Evolutionary conservation across 2,113 vertebrate species (phyloP), one percentile per base, ranked within the genome.

Genomic region (Anoplopoma fimbria): DNA sequence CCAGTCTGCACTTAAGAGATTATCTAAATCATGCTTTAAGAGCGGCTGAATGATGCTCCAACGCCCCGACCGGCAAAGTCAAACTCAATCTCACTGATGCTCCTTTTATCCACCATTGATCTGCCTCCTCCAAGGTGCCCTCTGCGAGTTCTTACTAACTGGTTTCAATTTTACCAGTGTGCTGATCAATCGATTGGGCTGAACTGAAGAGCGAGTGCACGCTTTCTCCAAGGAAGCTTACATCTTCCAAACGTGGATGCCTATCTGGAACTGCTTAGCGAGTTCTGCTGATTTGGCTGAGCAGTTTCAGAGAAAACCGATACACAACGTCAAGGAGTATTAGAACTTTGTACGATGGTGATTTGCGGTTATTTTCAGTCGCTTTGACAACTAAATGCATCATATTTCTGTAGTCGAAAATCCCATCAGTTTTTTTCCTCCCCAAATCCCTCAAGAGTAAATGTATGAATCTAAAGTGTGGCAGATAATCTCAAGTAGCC

Each of bases 41-140:
- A 67, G 0, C 57, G 60, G 78, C 67, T 40, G 61, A 69, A 64
- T 40, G 57, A 29, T 51, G 65, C 27, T 45, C 75, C 40, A 69
- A 68, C 13, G 71, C 31, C 38, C 79, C 19, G 67, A 77, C 0
- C 74, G 51, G 69, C 47, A 2, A 29, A 23, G 68, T 82, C 83
- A 75, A 82, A 77, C 33, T 62, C 71, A 71, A 34, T 72, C 75
- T 82, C 36, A 51, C 55, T 2, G 13, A 85, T 64, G 64, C 1
- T 40, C 79, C 69, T 86, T 81, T 86, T 64, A 87, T 84, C 88
- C 81, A 64, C 63, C 74, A 88, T 76, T 85, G 85, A 88, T 90
- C 71, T 81, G 8, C 29, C 60, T 86, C 76, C 77, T 74, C 81
- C 88, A 77, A 86, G 89, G 83, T 89, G 81, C 65, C 77, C 77